These are phyloP conservation scores for Xyrauchen texanus DNA, from an alignment of 2,113 vertebrate species.

Conservation along the genomic window DNA sequence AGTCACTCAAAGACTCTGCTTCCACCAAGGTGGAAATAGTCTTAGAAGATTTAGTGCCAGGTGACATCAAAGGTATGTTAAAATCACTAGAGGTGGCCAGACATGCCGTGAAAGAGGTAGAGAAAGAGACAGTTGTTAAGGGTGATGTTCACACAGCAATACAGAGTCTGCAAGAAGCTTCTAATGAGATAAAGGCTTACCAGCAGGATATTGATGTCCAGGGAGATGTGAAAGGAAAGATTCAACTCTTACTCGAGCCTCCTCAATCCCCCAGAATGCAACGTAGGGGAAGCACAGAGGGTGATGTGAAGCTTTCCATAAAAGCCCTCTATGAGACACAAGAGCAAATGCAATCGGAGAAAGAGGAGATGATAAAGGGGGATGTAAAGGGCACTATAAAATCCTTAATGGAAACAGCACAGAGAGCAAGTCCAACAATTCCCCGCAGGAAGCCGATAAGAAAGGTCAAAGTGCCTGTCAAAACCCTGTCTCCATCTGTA, in stretches of 20 bases:
- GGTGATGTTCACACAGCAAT: constrained; percentile 69
- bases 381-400: constrained; percentile 77
- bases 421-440: constrained; percentile 71
- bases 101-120: constrained; percentile 69
- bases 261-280: constrained; percentile 67
- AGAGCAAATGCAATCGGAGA: constrained; percentile 69
- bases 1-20: constrained; percentile 82
- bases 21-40: constrained; percentile 72
- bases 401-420: constrained; percentile 75
- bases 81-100: constrained; percentile 80
- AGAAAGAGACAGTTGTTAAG: constrained; percentile 74
- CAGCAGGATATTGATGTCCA: constrained; percentile 70
- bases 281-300: constrained; percentile 63
- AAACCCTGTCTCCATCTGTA: constrained; percentile 42
- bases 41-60: constrained; percentile 79
- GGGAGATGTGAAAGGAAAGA: constrained; percentile 72
- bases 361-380: constrained; percentile 73
- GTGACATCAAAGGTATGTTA: constrained; percentile 82
- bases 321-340: constrained; percentile 72
- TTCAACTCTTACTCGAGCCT: constrained; percentile 75
- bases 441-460: constrained; percentile 67
- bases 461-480: constrained; percentile 68
- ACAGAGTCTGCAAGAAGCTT: constrained; percentile 69
- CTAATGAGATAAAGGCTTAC: constrained; percentile 67
- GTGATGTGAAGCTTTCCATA: constrained; percentile 71